Evolutionary conservation across 2,113 vertebrate genomes (phyloP).

Genomic region (Ptychochromis oligacanthus): DNA sequence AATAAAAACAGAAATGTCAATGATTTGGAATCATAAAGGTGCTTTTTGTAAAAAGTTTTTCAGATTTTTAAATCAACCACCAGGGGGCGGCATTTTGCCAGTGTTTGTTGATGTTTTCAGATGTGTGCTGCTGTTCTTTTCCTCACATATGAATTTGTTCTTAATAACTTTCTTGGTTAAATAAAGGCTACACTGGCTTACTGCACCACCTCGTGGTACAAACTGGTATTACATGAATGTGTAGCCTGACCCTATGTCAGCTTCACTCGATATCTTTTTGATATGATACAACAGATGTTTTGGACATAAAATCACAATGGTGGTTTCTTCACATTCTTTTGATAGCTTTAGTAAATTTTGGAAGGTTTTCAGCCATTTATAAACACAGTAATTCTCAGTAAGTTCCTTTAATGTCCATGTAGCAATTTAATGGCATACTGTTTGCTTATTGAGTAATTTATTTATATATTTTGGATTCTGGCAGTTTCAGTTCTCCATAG

Average conservation of each 20-base stretch:
- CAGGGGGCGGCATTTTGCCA: background rate
- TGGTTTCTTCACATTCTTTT: background rate
- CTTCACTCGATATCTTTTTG: background rate
- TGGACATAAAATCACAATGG: background rate
- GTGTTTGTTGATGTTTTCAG: background rate
- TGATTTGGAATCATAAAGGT: too few species aligned
- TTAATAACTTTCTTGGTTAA: rapidly evolving
- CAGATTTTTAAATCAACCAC: background rate
- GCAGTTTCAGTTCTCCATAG: background rate
- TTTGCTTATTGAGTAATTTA: background rate
- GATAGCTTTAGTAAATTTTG: background rate
- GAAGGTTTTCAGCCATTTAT: too few species aligned
- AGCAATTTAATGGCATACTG: background rate
- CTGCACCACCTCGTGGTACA: background rate
- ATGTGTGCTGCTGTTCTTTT: too few species aligned
- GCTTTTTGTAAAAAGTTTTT: too few species aligned
- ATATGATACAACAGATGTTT: background rate
- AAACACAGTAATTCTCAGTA: too few species aligned
- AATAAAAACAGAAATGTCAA: background rate
- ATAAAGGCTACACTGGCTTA: background rate
- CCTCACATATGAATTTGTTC: background rate
- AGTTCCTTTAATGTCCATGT: too few species aligned
- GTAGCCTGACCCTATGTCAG: background rate
- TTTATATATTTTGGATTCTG: background rate
- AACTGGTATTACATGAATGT: background rate